Evolutionary conservation across 2,797 vertebrate species (phyloP).

Genomic region (Gouania willdenowi): DNA sequence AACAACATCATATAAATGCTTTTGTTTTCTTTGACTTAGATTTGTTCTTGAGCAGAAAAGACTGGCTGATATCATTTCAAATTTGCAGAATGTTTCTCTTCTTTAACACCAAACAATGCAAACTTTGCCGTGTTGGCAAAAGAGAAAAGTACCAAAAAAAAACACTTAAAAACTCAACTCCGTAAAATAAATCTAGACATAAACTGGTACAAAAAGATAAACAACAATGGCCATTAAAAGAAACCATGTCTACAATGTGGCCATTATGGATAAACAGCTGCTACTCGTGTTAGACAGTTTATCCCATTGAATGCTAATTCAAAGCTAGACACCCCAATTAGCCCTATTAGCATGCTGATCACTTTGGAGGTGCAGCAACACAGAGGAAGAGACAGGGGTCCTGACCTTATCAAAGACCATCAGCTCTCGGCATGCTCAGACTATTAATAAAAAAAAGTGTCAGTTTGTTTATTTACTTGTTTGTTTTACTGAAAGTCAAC

Average conservation of each 20-base stretch:
- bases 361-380: slow-evolving; percentile 37
- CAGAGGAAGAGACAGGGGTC: slow-evolving; percentile 33
- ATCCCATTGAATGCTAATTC: slow-evolving; percentile 46
- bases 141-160: no score
- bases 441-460: slow-evolving; percentile 44
- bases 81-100: no score
- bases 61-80: no score
- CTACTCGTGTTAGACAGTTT: slow-evolving; percentile 1
- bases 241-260: background rate
- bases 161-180: no score
- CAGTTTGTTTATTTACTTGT: background rate
- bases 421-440: slow-evolving; percentile 32
- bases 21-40: no score
- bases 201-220: no score
- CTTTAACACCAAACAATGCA: no score
- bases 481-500: no score
- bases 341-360: slow-evolving; percentile 64
- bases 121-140: no score
- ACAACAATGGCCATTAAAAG: background rate
- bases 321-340: slow-evolving; percentile 57
- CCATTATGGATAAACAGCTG: slow-evolving; percentile 6
- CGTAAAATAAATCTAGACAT: background rate
- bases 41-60: no score
- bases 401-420: slow-evolving; percentile 71
- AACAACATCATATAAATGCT: no score